phyloP scores from a whole-genome alignment of 1,140 invertebrate species.

The Cecropterus lyciades region DNA sequence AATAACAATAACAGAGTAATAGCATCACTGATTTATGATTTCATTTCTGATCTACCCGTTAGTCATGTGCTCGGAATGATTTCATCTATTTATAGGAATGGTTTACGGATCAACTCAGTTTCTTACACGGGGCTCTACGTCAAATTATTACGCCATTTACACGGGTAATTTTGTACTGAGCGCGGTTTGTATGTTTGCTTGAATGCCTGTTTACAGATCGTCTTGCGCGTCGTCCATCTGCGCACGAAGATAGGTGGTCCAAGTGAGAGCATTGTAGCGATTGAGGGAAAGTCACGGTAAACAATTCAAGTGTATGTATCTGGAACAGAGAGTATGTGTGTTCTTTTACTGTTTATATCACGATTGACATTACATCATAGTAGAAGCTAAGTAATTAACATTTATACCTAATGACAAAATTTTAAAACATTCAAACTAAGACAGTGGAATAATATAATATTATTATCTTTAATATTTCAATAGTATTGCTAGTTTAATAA shows the following conservation, averaged over 20 bases:
- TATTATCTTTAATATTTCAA: too few relatives aligned
- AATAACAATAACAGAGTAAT: conserved; percentile 8
- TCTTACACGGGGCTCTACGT: conserved; percentile 17
- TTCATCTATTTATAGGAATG: conserved; percentile 36
- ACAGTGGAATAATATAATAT: too few relatives aligned
- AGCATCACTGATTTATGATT: conserved; percentile 16
- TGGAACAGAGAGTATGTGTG: too few relatives aligned
- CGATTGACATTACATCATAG: too few relatives aligned
- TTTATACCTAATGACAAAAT: too few relatives aligned
- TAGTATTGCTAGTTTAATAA: too few relatives aligned
- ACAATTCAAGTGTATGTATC: too few relatives aligned
- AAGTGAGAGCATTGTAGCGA: conserved; percentile 8
- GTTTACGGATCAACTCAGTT: conserved; percentile 34
- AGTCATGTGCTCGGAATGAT: conserved; percentile 35
- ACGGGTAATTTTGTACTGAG: conserved; percentile 44
- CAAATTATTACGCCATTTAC: conserved; percentile 44
- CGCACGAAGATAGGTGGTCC: conserved; percentile 24
- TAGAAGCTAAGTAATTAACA: too few relatives aligned
- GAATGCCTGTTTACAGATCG: conserved; percentile 57
- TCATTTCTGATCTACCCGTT: conserved; percentile 24
- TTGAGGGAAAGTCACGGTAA: neutral
- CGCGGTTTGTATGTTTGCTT: conserved; percentile 55
- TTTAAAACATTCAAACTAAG: too few relatives aligned
- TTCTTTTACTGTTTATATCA: neutral
- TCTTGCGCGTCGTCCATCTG: conserved; percentile 42